Evolutionary conservation across 2,797 vertebrate genomes (phyloP).

Genomic region (Coluber constrictor): DNA sequence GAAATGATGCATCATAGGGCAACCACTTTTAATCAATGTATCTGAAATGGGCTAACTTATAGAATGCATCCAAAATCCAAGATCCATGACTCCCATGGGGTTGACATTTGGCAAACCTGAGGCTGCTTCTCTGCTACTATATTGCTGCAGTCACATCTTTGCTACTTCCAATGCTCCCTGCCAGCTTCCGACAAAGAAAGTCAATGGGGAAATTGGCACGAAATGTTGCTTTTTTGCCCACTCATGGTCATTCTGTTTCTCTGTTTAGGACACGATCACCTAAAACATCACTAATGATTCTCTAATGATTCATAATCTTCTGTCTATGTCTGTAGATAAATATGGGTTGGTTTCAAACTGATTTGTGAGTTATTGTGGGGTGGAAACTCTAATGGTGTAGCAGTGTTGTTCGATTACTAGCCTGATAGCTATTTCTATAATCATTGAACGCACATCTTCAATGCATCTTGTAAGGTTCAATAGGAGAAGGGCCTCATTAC

Average conservation of each 20-base stretch:
- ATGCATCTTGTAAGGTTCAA: neutral
- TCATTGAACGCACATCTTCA: neutral
- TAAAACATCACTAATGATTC: neutral
- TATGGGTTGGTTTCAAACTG: neutral
- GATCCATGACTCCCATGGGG: neutral
- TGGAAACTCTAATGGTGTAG: neutral
- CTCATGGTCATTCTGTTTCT: neutral
- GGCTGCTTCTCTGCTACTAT: neutral
- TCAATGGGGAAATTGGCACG: neutral
- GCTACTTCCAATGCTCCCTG: neutral
- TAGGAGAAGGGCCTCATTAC: neutral
- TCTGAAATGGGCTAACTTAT: neutral
- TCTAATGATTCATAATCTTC: neutral
- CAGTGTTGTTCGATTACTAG: neutral
- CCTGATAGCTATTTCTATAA: neutral
- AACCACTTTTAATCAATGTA: neutral
- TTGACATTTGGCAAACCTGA: neutral
- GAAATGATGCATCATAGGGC: neutral
- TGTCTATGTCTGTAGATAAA: neutral
- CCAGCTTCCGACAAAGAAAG: neutral
- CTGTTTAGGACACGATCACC: neutral
- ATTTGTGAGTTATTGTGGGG: neutral
- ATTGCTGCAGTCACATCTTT: neutral
- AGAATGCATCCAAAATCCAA: neutral
- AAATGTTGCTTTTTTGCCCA: neutral